Conservation (phyloP, 35 echinoderm and acorn worm species). For the Hemicentrotus pulcherrimus region DNA sequence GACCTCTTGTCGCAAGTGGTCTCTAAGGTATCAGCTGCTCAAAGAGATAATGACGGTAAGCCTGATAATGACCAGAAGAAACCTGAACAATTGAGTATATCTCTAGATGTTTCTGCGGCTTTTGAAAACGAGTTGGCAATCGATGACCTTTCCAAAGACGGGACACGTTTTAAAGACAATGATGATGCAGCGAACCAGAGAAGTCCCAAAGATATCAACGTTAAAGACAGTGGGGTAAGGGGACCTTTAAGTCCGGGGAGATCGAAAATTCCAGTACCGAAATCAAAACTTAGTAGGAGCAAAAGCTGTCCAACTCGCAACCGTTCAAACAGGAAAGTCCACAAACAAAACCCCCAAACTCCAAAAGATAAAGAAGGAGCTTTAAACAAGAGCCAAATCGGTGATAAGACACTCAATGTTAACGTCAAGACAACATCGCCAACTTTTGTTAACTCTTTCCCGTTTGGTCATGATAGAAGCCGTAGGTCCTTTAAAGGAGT, state of each 20-base stretch:
- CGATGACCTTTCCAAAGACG: too few relatives aligned
- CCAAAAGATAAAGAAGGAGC: not conserved
- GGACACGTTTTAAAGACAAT: too few relatives aligned
- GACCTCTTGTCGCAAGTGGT: not conserved
- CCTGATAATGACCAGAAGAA: not conserved
- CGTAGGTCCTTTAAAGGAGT: not conserved
- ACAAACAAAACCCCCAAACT: not conserved
- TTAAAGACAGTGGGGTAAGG: not conserved
- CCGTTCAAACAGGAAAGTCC: not conserved
- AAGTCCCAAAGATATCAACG: not conserved
- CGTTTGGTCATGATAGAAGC: not conserved
- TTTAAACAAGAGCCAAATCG: not conserved
- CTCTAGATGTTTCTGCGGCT: too few relatives aligned
- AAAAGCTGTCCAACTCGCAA: not conserved
- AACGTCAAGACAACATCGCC: not conserved
- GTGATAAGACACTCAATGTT: not conserved
- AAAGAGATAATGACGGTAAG: not conserved
- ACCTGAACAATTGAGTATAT: not conserved
- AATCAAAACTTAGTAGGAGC: not conserved
- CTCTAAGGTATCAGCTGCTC: not conserved
- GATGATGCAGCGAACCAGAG: not conserved
- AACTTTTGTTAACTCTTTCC: not conserved
- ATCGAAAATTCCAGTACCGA: slow-evolving; percentile 23
- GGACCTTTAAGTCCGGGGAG: not conserved
- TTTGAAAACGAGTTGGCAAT: too few relatives aligned